Conservation (phyloP, 2,113 vertebrate genomes). For the Mobula birostris region DNA sequence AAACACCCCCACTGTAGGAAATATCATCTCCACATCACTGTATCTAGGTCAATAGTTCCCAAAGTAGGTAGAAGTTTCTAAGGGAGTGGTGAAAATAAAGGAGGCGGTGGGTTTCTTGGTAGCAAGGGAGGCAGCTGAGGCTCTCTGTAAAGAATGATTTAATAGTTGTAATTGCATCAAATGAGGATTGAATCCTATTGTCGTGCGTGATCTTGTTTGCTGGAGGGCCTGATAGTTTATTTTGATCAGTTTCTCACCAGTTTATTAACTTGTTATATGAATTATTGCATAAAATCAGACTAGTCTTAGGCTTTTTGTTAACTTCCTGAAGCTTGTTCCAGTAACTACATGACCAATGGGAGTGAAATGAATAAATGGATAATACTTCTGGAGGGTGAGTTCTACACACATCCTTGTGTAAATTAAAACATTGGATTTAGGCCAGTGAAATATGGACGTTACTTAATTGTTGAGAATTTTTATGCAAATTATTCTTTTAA, state of each 20-base stretch:
- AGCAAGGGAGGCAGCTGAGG: too few species aligned
- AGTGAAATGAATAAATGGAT: background rate
- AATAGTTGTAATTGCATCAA: background rate
- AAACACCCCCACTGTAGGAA: too few species aligned
- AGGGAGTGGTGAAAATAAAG: too few species aligned
- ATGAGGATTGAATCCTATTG: background rate
- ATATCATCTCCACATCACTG: too few species aligned
- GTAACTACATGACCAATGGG: background rate
- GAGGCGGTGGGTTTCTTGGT: too few species aligned
- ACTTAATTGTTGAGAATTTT: background rate
- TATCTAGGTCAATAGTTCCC: too few species aligned
- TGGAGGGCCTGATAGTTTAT: background rate
- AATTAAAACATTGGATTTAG: background rate
- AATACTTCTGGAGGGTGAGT: background rate
- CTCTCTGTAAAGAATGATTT: background rate
- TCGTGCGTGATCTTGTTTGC: background rate
- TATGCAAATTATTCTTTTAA: background rate
- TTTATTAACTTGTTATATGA: background rate
- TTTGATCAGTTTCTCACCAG: background rate
- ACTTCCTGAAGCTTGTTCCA: background rate
- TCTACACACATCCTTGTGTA: background rate
- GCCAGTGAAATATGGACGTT: background rate
- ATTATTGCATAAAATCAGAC: background rate
- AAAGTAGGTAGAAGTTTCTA: too few species aligned
- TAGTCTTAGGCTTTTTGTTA: background rate